Base-by-base conservation (phyloP, 2,888 invertebrate species). In the Eupithecia insigniata region DNA sequence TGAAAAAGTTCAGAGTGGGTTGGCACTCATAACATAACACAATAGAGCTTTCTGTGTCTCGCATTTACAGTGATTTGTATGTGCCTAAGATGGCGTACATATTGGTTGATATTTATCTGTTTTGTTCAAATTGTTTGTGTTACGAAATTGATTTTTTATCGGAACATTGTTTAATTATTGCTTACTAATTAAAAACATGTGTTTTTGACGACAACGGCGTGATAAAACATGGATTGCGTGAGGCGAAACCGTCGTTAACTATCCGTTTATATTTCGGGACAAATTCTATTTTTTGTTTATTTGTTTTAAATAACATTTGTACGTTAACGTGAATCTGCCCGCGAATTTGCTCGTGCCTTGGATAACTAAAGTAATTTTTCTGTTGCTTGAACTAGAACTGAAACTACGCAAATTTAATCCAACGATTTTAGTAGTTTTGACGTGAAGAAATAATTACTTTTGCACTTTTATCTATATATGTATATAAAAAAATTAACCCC, bases 1-100 rank as follows among this genome's bases (percentile, higher is more conserved):
- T 76, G 75, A 73, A 74, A 69, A 73, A 72, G 67, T 72, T 76
- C 65, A 69, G 66, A 71, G 64, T 72, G 30, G 61, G n/a, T 68
- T 65, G 46, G 58, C 67, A 60, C 61, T 66, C 22, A 30, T 65
- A 43, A 46, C 55, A 58, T 58, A 34, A 22, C 28, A 32, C 30
- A 66, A 32, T 14, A 51, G 32, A 34, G 30, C 14, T 28, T 64
- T 64, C 34, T 64, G 36, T 26, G 64, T 36, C 26, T 60, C 60
- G 36, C 64, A 22, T 46, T 26, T 51, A 51, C 51, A 32, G 51
- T 32, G 22, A 51, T 66, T 66, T 66, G 22, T 22, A 64, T 55
- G 26, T 26, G 55, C 55, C 1, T 55, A 55, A 5, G 26, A 26
- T 26, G 14, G 55, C 51, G 51, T 26, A 26, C 12, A 55, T 55